Evolutionary conservation across 2,888 invertebrate species (phyloP), one percentile per base, ranked within the genome.

Genomic region (Mimas tiliae): DNA sequence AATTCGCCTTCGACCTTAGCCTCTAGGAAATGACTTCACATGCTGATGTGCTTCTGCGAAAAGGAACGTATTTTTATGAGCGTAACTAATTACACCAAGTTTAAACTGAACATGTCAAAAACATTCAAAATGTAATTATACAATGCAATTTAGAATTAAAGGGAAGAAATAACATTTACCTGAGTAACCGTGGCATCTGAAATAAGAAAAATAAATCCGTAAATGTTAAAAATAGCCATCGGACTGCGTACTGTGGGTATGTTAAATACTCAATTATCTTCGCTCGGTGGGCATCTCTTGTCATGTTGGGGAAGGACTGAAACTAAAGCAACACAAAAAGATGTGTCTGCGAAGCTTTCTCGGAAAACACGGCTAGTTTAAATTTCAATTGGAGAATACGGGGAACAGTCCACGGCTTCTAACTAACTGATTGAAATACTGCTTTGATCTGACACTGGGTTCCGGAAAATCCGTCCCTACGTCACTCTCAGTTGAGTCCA

Each of bases 361-460:
- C 80, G 85, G 92, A 92, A 93, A 75, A 72, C 69, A 73, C 74
- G 69, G 78, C 87, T 91, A 90, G 91, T 91, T 93, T 89, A 88
- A 91, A 91, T 92, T 92, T 93, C 92, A 91, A 92, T 90, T 84
- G 89, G 81, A 78, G 84, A 83, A 83, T 91, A 90, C 90, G 84
- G 87, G 87, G 90, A 89, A 89, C 79, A 76, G 77, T 78, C 83
- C 82, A 77, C 87, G 80, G 84, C 87, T 89, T 90, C 84, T n/a
- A 86, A 83, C 88, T 90, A 89, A 90, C 88, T 83, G 88, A 91
- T 90, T 88, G 89, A 87, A 89, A 90, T 86, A 87, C 83, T 80
- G 82, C 88, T 90, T 90, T 90, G 87, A 91, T 89, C 83, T 84
- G 72, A 65, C 65, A 64, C 67, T 48, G 63, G 64, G 69, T 65